phyloP scores from a whole-genome alignment of 2,113 vertebrate species.

The Leucopsar rothschildi region DNA sequence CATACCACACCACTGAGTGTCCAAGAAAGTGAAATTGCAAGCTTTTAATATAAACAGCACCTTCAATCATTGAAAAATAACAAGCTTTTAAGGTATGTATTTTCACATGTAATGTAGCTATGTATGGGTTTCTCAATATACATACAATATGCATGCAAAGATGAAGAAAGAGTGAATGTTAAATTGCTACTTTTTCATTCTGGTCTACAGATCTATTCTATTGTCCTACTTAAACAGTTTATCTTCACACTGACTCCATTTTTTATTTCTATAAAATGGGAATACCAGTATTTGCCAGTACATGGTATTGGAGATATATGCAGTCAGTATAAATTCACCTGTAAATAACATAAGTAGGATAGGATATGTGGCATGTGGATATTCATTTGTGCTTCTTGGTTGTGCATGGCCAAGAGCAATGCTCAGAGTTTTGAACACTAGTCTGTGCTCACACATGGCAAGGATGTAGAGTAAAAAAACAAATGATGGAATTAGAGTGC shows the following conservation, averaged over 20 bases:
- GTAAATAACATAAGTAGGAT: background rate
- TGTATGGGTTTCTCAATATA: background rate
- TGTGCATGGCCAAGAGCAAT: background rate
- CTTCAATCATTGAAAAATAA: background rate
- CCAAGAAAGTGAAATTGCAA: background rate
- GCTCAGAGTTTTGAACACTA: background rate
- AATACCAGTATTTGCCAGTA: background rate
- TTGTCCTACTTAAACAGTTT: background rate
- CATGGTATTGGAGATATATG: background rate
- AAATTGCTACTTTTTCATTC: background rate
- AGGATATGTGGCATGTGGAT: rapidly evolving
- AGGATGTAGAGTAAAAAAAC: background rate
- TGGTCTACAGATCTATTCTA: background rate
- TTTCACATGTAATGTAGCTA: background rate
- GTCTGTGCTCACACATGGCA: background rate
- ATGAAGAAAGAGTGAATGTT: background rate
- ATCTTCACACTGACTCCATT: background rate
- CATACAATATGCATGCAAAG: rapidly evolving
- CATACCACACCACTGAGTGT: background rate
- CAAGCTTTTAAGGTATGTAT: background rate
- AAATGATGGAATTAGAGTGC: background rate
- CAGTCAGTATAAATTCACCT: background rate
- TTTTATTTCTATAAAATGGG: background rate
- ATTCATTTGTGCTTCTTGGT: background rate
- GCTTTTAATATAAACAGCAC: background rate